phyloP scores from a whole-genome alignment of 2,888 invertebrate genomes.

The Cantharis nigra region DNA sequence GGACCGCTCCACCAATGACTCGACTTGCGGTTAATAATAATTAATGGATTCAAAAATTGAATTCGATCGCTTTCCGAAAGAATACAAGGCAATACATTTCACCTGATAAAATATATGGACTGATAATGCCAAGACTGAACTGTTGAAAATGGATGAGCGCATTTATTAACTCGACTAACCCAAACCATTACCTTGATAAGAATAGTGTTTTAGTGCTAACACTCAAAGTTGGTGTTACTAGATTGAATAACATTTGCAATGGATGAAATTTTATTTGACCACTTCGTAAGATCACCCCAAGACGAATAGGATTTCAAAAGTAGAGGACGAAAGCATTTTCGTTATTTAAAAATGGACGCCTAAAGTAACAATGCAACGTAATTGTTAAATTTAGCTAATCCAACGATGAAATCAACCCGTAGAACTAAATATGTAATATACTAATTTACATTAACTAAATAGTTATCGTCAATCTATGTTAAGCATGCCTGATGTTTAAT shows the following conservation, averaged over 20 bases:
- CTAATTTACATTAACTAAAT: background rate
- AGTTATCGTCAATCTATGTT: background rate
- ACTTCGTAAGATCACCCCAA: conserved; percentile 6
- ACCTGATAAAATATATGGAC: conserved; percentile 1
- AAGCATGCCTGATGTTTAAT: background rate
- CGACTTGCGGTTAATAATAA: background rate
- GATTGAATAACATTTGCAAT: conserved; percentile 50
- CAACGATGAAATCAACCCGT: background rate
- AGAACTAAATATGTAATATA: background rate
- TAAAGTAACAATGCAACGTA: too few species aligned
- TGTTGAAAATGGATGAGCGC: conserved; percentile 38
- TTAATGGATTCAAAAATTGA: background rate
- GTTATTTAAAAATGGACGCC: background rate
- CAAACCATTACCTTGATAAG: conserved; percentile 49
- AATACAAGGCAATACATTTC: background rate
- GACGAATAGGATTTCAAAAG: background rate
- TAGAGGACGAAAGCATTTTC: background rate
- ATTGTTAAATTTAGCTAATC: background rate
- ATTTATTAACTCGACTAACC: conserved; percentile 37
- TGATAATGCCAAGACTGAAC: background rate
- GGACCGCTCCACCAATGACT: background rate
- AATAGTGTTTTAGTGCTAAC: conserved; percentile 44
- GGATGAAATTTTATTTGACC: conserved; percentile 39
- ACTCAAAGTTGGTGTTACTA: conserved; percentile 41
- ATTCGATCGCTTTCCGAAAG: background rate